phyloP scores from a whole-genome alignment of 2,888 invertebrate species.

The Cephus pygmeus region DNA sequence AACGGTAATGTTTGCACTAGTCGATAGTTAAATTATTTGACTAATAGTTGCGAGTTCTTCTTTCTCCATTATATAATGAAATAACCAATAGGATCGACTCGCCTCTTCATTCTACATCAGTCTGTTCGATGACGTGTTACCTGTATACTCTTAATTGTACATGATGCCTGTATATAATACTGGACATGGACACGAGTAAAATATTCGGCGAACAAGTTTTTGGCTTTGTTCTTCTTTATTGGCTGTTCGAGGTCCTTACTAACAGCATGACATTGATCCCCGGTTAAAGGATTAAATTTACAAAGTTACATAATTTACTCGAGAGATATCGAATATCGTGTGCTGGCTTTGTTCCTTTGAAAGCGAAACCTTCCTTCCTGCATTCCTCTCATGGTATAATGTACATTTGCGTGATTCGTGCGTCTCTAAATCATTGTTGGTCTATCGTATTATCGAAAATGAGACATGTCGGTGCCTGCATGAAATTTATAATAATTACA shows the following conservation, averaged over 20 bases:
- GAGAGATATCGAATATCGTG: background rate
- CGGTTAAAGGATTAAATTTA: background rate
- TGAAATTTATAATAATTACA: constrained; percentile 26
- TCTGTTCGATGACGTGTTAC: constrained; percentile 28
- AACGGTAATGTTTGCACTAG: background rate
- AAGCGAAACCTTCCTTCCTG: background rate
- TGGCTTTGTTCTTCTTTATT: background rate
- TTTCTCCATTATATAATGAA: background rate
- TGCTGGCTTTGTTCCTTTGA: background rate
- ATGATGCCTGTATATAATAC: constrained; percentile 41
- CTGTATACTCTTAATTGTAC: constrained; percentile 44
- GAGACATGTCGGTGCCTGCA: constrained; percentile 59
- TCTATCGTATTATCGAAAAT: background rate
- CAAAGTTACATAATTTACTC: background rate
- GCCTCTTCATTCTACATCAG: constrained; percentile 24
- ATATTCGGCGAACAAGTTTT: constrained; percentile 16
- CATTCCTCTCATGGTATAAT: background rate
- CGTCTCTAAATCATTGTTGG: background rate
- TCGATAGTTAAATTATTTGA: background rate
- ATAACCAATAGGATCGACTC: background rate
- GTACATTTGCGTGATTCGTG: background rate
- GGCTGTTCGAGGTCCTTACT: constrained; percentile 35
- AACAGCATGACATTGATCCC: constrained; percentile 61
- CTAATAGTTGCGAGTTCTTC: background rate
- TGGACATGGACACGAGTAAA: constrained; percentile 2